Conservation (phyloP, 2,888 invertebrate genomes). For the Cepaea hortensis region DNA sequence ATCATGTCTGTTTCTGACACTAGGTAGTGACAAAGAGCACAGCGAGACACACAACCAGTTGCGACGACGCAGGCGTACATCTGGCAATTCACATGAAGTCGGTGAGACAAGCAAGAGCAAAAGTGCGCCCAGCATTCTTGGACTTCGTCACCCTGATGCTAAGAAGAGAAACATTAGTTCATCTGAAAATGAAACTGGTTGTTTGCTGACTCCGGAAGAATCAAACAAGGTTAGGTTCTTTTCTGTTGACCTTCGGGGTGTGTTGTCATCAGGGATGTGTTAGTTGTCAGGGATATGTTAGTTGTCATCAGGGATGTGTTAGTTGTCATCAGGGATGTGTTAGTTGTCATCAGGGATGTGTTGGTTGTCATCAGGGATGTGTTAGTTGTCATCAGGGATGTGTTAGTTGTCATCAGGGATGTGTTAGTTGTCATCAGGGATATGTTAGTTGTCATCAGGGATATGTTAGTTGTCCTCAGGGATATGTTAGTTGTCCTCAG, state of each 20-base stretch:
- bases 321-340: too few relatives aligned
- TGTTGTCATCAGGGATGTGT: too few relatives aligned
- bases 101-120: constrained; percentile 37
- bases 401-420: too few relatives aligned
- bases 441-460: too few relatives aligned
- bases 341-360: too few relatives aligned
- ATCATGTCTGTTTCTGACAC: background rate
- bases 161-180: constrained; percentile 48
- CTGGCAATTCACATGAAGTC: constrained; percentile 31
- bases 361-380: too few relatives aligned
- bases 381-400: too few relatives aligned
- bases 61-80: constrained; percentile 14
- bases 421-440: too few relatives aligned
- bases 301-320: too few relatives aligned
- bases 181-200: constrained; percentile 51
- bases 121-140: constrained; percentile 45
- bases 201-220: constrained; percentile 42
- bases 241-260: background rate
- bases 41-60: constrained; percentile 21
- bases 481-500: too few relatives aligned
- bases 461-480: too few relatives aligned
- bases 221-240: constrained; percentile 48
- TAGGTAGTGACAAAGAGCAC: constrained; percentile 31
- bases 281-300: too few relatives aligned
- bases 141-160: constrained; percentile 42